Percentiles rank a stretch among this genome's conserved stretches.
These are phyloP conservation scores for Ophraella communa DNA, from an alignment of 2,888 invertebrate genomes.

Conservation along the genomic window DNA sequence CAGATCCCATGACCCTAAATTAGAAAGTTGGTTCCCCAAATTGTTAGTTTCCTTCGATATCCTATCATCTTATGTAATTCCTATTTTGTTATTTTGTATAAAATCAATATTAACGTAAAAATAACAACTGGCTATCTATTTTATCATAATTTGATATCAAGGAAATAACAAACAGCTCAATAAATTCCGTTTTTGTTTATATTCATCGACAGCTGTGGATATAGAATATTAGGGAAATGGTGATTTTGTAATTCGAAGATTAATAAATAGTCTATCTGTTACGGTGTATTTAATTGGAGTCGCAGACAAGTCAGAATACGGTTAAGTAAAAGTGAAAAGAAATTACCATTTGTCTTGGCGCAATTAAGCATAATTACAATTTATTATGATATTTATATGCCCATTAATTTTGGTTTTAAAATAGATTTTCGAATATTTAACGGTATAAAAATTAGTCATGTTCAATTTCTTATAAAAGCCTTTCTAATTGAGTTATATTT, in stretches of 20 bases:
- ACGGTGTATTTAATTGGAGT: not conserved
- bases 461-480: no score
- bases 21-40: no score
- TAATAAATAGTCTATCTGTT: not conserved
- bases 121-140: not conserved
- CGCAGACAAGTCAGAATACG: not conserved
- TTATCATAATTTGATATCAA: not conserved
- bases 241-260: not conserved
- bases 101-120: not conserved
- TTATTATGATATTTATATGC: not conserved
- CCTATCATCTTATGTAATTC: not conserved
- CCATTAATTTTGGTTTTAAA: not conserved
- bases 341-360: conserved; percentile 12
- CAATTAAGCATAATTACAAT: conserved; percentile 8
- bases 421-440: not conserved
- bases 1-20: no score
- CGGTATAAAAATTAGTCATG: not conserved
- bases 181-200: not conserved
- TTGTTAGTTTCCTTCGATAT: not conserved
- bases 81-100: not conserved
- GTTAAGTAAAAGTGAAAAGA: conserved; percentile 19
- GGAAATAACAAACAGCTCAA: not conserved
- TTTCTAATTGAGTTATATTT: no score
- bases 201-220: not conserved
- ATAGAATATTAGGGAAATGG: not conserved